A percentile compares a stretch with the other conserved stretches of the same genome.
phyloP scores from a whole-genome alignment of 2,888 invertebrate species.

The Liposcelis brunnea region DNA sequence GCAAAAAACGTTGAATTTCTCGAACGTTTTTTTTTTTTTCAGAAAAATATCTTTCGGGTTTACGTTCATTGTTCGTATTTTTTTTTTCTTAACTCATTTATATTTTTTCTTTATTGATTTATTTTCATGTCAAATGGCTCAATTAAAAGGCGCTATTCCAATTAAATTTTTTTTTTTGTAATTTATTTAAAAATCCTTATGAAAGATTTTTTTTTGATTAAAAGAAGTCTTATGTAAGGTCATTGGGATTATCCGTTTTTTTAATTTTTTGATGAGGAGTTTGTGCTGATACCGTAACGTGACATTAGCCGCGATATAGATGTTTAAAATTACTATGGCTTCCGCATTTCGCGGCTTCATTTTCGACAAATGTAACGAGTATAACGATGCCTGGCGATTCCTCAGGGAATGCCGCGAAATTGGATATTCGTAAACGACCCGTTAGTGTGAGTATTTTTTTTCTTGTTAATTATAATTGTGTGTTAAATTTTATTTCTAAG shows the following conservation, averaged over 20 bases:
- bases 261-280: no score
- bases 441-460: neutral
- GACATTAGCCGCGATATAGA: no score
- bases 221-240: no score
- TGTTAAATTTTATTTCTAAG: conserved; percentile 1
- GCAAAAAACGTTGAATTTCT: conserved; percentile 15
- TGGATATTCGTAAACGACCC: neutral
- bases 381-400: no score
- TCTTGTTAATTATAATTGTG: neutral
- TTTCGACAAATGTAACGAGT: no score
- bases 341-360: no score
- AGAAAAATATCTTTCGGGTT: neutral
- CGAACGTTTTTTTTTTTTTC: conserved; percentile 21
- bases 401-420: neutral
- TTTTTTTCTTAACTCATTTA: conserved; percentile 1
- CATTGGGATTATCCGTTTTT: no score
- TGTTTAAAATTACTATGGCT: no score
- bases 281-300: no score
- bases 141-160: neutral
- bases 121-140: neutral
- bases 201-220: no score
- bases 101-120: neutral
- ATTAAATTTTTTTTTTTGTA: neutral
- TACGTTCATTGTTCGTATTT: neutral
- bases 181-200: neutral